Percentiles rank a stretch among this genome's conserved stretches.
These are phyloP conservation scores for Galbula dea DNA, from an alignment of 2,113 vertebrate species.

Conservation along the genomic window DNA sequence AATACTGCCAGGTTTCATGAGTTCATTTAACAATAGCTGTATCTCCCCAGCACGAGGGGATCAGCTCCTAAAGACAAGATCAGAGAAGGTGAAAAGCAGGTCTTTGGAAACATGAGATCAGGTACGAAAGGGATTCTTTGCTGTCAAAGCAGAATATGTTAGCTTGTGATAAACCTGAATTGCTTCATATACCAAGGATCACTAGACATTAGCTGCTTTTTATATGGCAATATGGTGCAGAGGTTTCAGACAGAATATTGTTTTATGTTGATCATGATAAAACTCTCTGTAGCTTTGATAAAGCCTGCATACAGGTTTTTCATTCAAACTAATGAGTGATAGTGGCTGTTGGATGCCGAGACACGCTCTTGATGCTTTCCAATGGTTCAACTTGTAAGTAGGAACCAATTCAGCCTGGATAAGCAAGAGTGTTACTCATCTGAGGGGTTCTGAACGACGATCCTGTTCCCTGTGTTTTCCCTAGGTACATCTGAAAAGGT, in stretches of 20 bases:
- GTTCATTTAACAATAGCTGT: constrained; percentile 15
- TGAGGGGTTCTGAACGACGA: background rate
- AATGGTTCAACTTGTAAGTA: background rate
- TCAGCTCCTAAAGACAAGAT: constrained; percentile 52
- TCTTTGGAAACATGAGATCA: constrained; percentile 52
- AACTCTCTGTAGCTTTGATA: constrained; percentile 50
- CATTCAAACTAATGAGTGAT: constrained; percentile 46
- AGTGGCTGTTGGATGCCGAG: constrained; percentile 35
- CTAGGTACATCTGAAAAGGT: background rate
- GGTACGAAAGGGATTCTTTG: constrained; percentile 55
- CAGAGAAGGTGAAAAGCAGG: constrained; percentile 53
- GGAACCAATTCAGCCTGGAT: constrained; percentile 36
- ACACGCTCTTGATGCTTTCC: constrained; percentile 40
- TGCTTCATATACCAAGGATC: constrained; percentile 57
- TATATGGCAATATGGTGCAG: constrained; percentile 32
- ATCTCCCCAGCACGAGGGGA: constrained; percentile 11
- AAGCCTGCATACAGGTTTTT: constrained; percentile 35
- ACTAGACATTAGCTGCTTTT: constrained; percentile 62
- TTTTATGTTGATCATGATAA: constrained; percentile 59
- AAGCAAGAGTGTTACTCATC: constrained; percentile 22
- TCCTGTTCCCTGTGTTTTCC: background rate
- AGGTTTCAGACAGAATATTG: constrained; percentile 54
- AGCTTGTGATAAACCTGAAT: constrained; percentile 47
- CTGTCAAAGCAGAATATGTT: constrained; percentile 53
- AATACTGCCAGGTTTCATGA: background rate